These are phyloP conservation scores for Dendroctonus valens DNA, from an alignment of 1,140 invertebrate species.

Conservation along the genomic window DNA sequence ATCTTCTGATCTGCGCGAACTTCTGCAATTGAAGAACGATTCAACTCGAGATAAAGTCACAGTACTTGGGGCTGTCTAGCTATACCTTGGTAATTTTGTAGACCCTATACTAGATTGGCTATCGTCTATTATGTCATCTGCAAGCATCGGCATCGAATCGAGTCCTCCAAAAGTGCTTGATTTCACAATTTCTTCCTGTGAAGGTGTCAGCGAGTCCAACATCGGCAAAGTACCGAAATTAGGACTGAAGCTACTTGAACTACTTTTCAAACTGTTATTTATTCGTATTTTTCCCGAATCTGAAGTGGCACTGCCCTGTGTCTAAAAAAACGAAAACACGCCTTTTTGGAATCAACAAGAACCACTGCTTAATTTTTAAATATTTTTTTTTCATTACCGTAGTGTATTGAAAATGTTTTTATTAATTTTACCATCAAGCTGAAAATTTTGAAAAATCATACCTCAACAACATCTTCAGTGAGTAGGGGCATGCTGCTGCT, in stretches of 20 bases:
- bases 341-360: too few relatives aligned
- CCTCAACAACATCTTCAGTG: slow-evolving; percentile 40
- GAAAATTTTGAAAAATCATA: background rate
- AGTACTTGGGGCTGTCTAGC: background rate
- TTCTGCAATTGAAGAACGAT: slow-evolving; percentile 4
- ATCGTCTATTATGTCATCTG: slow-evolving; percentile 39
- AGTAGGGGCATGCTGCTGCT: slow-evolving; percentile 45
- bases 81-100: slow-evolving; percentile 14
- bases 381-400: too few relatives aligned
- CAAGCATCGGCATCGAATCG: slow-evolving; percentile 36
- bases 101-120: slow-evolving; percentile 23
- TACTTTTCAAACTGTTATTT: too few relatives aligned
- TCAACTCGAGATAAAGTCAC: background rate
- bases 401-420: too few relatives aligned
- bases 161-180: slow-evolving; percentile 12
- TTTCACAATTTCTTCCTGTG: slow-evolving; percentile 17
- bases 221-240: slow-evolving; percentile 17
- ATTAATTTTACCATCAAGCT: too few relatives aligned
- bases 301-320: too few relatives aligned
- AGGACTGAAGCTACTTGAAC: slow-evolving; percentile 8
- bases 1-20: slow-evolving; percentile 13
- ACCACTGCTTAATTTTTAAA: too few relatives aligned
- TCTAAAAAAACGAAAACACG: too few relatives aligned
- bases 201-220: slow-evolving; percentile 9
- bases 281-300: too few relatives aligned